Conservation (phyloP, 35 echinoderm and acorn worm genomes). For the Diadema setosum region DNA sequence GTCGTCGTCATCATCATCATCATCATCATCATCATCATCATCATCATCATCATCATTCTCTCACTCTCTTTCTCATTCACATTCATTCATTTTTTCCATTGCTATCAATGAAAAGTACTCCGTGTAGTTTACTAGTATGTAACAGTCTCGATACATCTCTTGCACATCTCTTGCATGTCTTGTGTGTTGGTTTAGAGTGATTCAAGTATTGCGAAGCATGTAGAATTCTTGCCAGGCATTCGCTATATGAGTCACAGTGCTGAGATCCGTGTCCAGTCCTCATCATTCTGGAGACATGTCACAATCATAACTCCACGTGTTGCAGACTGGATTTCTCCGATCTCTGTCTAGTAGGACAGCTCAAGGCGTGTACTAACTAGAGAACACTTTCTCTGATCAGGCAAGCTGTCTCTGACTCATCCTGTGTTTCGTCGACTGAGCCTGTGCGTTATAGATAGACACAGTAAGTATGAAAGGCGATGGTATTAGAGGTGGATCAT, state of each 20-base stretch:
- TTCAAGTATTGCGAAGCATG: neutral
- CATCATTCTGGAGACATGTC: too few species aligned
- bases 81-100: too few species aligned
- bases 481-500: neutral
- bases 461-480: too few species aligned
- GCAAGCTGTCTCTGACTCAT: constrained; percentile 12
- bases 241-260: neutral
- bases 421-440: neutral
- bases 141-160: too few species aligned
- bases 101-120: too few species aligned
- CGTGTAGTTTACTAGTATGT: too few species aligned
- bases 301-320: neutral
- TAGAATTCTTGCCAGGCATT: neutral
- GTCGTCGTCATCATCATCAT: too few species aligned
- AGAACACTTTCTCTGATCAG: neutral
- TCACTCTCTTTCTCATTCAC: too few species aligned
- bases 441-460: neutral
- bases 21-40: too few species aligned
- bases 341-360: neutral
- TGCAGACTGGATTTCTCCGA: neutral
- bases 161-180: too few species aligned
- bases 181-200: neutral
- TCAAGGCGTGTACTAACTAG: neutral
- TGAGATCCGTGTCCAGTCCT: too few species aligned
- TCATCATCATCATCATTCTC: too few species aligned